A percentile compares a stretch with the other conserved stretches of the same genome.
phyloP scores from a whole-genome alignment of 1,140 invertebrate genomes.

The Cheumatopsyche charites region DNA sequence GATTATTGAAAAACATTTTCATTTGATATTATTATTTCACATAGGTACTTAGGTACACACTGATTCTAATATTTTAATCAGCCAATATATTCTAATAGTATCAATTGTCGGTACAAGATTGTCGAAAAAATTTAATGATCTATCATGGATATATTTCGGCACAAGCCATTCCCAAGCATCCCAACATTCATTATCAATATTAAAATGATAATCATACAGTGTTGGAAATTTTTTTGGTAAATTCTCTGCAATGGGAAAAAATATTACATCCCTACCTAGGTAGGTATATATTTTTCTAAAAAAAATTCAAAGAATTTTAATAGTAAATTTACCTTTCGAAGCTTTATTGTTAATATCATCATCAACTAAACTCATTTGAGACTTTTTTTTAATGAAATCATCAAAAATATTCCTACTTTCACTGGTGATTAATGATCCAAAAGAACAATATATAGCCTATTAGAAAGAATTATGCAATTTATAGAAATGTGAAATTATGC shows the following conservation, averaged over 20 bases:
- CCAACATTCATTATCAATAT: conserved; percentile 75
- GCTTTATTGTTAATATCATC: conserved; percentile 70
- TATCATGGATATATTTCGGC: conserved; percentile 75
- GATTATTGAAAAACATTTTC: background rate
- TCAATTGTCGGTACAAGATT: conserved; percentile 88
- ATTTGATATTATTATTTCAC: background rate
- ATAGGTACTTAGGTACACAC: conserved; percentile 54
- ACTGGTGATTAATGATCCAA: conserved; percentile 78
- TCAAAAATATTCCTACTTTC: conserved; percentile 77
- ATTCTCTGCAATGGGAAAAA: conserved; percentile 60
- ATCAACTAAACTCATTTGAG: conserved; percentile 69
- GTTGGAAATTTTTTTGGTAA: conserved; percentile 71
- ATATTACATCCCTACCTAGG: too few species aligned
- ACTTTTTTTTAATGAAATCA: conserved; percentile 76
- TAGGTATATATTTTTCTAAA: background rate
- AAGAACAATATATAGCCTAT: conserved; percentile 79
- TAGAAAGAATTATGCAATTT: conserved; percentile 32
- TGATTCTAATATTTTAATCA: conserved; percentile 79
- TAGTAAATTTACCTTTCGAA: conserved; percentile 60
- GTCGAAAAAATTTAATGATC: conserved; percentile 73
- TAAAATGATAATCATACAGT: conserved; percentile 83
- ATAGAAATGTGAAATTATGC: conserved; percentile 16
- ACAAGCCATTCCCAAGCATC: conserved; percentile 83
- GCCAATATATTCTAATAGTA: conserved; percentile 78
- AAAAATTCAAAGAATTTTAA: too few species aligned